Percentiles rank a stretch among this genome's conserved stretches.
These are phyloP conservation scores for Sicus ferrugineus DNA, from an alignment of 2,888 invertebrate genomes.

Conservation along the genomic window DNA sequence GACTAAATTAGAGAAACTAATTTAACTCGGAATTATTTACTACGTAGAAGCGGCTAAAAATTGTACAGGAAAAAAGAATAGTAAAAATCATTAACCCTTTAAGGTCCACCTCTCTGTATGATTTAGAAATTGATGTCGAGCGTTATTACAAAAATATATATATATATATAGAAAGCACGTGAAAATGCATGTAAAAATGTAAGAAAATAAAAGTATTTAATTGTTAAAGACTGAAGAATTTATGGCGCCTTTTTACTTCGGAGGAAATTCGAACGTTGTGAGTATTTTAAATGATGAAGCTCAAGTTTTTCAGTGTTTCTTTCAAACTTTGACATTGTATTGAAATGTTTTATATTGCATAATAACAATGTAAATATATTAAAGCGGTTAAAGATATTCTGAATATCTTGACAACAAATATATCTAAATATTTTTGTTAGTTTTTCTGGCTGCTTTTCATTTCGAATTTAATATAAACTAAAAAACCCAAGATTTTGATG, in stretches of 20 bases:
- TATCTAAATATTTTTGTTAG: no score
- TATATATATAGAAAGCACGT: constrained; percentile 40
- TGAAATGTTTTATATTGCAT: no score
- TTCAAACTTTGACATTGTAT: no score
- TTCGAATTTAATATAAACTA: no score
- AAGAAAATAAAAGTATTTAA: constrained; percentile 54
- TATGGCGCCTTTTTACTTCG: constrained; percentile 18
- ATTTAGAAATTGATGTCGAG: constrained; percentile 42
- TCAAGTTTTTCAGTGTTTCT: no score
- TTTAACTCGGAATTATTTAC: neutral
- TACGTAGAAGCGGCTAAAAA: constrained; percentile 44
- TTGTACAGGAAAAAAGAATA: constrained; percentile 37
- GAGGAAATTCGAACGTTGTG: no score
- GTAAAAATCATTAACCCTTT: constrained; percentile 35
- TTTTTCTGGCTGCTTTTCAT: no score
- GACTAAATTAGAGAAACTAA: neutral
- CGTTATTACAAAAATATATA: constrained; percentile 12
- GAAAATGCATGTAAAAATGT: constrained; percentile 34
- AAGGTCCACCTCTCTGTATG: constrained; percentile 40
- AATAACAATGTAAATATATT: no score
- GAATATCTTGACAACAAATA: no score
- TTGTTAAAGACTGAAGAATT: constrained; percentile 61
- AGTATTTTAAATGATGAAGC: no score
- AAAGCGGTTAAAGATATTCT: no score
- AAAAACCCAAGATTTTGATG: no score